Conservation (phyloP, 92 coral and sea anemone genomes). For the Ricordea florida region DNA sequence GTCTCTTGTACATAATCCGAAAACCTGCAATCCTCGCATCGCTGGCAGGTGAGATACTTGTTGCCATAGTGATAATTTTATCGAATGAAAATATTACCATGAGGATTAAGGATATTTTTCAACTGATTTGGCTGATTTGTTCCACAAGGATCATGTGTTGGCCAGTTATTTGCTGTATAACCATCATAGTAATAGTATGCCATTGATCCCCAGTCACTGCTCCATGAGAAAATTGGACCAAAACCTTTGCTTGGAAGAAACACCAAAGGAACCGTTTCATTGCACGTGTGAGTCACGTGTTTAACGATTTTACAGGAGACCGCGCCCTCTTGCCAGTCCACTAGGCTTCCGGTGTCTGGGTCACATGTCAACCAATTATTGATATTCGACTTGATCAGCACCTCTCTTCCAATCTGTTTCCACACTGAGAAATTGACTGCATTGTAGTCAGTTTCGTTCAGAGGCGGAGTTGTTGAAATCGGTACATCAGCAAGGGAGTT, state of each 20-base stretch:
- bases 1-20: too few relatives aligned
- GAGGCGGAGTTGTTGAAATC: conserved; percentile 21
- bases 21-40: too few relatives aligned
- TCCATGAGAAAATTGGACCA: neutral
- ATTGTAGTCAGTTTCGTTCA: conserved; percentile 35
- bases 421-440: conserved; percentile 37
- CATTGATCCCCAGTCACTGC: neutral
- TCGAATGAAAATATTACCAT: conserved; percentile 71
- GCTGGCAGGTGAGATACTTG: too few relatives aligned
- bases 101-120: conserved; percentile 50
- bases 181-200: conserved; percentile 58
- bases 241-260: neutral
- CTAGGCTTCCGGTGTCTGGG: conserved; percentile 51
- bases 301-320: conserved; percentile 23
- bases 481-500: neutral
- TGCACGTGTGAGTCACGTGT: conserved; percentile 21
- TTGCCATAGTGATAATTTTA: too few relatives aligned
- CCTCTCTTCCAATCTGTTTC: conserved; percentile 48
- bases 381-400: conserved; percentile 65
- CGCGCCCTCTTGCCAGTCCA: conserved; percentile 49
- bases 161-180: conserved; percentile 47
- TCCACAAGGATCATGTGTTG: conserved; percentile 74
- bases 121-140: neutral
- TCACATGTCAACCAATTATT: conserved; percentile 72
- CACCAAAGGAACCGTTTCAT: neutral